These are phyloP conservation scores for Pachyuromys duprasi DNA, from an alignment of 2,797 vertebrate genomes.

Conservation along the genomic window DNA sequence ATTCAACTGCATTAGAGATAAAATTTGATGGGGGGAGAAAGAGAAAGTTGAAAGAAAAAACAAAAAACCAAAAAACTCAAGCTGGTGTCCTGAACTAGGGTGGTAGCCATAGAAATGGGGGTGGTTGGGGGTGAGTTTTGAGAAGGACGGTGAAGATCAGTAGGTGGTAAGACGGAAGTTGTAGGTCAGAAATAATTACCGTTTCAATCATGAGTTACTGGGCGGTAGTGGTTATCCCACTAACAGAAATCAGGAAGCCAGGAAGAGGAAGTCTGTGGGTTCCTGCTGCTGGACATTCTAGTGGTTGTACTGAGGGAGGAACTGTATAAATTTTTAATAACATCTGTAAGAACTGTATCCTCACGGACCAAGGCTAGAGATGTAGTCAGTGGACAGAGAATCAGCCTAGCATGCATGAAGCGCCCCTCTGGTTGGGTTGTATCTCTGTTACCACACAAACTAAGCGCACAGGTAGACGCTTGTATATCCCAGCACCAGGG, in stretches of 20 bases:
- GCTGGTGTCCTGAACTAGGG: neutral
- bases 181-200: conserved; percentile 29
- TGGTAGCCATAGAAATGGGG: neutral
- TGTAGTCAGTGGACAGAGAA: neutral
- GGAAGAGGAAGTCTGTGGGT: conserved; percentile 33
- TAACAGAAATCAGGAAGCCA: conserved; percentile 62
- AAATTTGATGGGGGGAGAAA: neutral
- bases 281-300: neutral
- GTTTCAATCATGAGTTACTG: conserved; percentile 4
- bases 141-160: conserved; percentile 12
- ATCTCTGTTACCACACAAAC: neutral
- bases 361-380: neutral
- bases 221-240: neutral
- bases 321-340: neutral
- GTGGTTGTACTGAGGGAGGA: neutral
- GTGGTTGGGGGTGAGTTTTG: neutral
- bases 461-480: neutral
- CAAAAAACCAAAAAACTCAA: neutral
- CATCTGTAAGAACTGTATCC: conserved; percentile 29
- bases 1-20: neutral
- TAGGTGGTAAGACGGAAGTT: conserved; percentile 1
- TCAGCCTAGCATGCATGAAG: neutral
- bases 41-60: neutral
- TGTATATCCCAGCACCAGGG: neutral
- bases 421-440: neutral